These are phyloP conservation scores for Caranx ignobilis DNA, from an alignment of 2,113 vertebrate species.

Conservation along the genomic window DNA sequence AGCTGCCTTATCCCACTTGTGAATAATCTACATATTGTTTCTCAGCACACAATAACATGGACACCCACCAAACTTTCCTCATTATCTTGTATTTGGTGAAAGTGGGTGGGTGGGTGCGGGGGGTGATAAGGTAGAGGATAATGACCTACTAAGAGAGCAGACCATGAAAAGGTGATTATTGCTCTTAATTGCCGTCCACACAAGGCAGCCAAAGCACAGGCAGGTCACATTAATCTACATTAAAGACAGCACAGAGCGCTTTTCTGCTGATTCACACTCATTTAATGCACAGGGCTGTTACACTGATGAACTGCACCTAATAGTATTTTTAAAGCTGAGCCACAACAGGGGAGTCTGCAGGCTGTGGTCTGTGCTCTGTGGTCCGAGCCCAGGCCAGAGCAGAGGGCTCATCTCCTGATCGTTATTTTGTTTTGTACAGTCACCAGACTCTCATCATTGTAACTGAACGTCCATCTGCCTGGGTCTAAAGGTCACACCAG, in stretches of 20 bases:
- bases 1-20: background rate
- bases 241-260: constrained; percentile 82
- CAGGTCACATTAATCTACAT: constrained; percentile 95
- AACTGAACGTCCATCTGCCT: no score
- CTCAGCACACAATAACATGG: constrained; percentile 8
- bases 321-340: constrained; percentile 48
- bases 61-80: constrained; percentile 56
- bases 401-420: no score
- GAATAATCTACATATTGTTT: constrained; percentile 20
- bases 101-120: background rate
- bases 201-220: constrained; percentile 85
- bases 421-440: no score
- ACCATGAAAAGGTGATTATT: constrained; percentile 88
- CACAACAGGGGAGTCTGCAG: constrained; percentile 16
- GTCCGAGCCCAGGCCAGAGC: background rate
- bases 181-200: constrained; percentile 92
- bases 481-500: no score
- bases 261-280: constrained; percentile 88
- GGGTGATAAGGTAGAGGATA: constrained; percentile 15
- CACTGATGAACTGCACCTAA: constrained; percentile 54
- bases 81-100: constrained; percentile 43
- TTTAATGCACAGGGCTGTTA: constrained; percentile 73
- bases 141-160: constrained; percentile 85
- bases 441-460: no score
- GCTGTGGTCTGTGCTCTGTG: constrained; percentile 26